Conservation (phyloP, 2,113 vertebrate species). For the Gambusia affinis region DNA sequence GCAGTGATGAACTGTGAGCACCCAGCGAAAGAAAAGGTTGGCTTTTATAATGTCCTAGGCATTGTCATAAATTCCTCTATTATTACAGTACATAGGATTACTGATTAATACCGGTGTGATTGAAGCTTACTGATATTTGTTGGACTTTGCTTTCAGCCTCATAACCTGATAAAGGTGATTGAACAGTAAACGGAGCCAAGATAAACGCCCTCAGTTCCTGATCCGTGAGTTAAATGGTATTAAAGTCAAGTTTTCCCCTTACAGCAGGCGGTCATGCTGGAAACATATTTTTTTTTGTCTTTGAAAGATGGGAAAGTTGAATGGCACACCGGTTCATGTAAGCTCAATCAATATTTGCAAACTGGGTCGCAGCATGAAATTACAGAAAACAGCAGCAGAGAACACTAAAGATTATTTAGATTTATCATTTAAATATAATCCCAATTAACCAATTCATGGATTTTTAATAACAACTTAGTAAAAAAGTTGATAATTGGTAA, state of each 20-base stretch:
- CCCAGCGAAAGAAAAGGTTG: background rate
- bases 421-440: no score
- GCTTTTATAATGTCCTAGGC: slow-evolving; percentile 19
- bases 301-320: slow-evolving; percentile 29
- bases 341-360: slow-evolving; percentile 43
- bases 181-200: background rate
- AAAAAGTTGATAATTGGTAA: no score
- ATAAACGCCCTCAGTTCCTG: background rate
- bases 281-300: slow-evolving; percentile 12
- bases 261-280: background rate
- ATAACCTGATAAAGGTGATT: slow-evolving; percentile 19
- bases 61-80: slow-evolving; percentile 43
- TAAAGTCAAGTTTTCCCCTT: background rate
- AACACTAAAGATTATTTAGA: slow-evolving; percentile 3
- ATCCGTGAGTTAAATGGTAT: background rate
- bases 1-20: slow-evolving; percentile 19
- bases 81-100: slow-evolving; percentile 9
- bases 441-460: no score
- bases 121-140: slow-evolving; percentile 13
- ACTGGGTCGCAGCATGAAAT: slow-evolving; percentile 2
- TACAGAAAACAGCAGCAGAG: slow-evolving; percentile 5
- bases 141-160: slow-evolving; percentile 50
- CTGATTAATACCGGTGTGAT: slow-evolving; percentile 18
- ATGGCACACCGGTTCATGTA: slow-evolving; percentile 32
- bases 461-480: no score